Base-by-base conservation (phyloP, 2,888 invertebrate genomes). In the Drosophila colorata region DNA sequence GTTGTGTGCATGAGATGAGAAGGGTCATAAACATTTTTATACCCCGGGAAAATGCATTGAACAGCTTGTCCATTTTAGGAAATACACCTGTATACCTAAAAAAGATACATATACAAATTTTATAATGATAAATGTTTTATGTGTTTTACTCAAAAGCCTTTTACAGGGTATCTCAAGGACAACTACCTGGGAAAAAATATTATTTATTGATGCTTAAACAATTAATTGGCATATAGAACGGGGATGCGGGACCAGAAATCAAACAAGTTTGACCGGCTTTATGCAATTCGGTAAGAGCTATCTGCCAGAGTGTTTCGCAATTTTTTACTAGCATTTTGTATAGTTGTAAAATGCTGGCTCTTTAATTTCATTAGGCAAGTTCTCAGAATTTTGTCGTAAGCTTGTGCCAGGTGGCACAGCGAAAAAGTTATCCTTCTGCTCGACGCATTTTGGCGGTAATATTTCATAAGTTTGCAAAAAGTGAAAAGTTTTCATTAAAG, bases 401-500 rank as follows among this genome's bases (percentile, higher is more conserved):
- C 43, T 48, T 38, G 3, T 33, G 48, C 38, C 37, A 46, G 51
- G 20, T 48, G 57, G 16, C 46, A 38, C 31, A 23, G 46, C 3
- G 35, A 18, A 20, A 13, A 53, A 53, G 33, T 53, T 57, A 8
- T n/a, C 1, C 23, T 38, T 53, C 2, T 20, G 41, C 25, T 41
- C 16, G 14, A 13, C 18, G 28, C 37, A 38, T 38, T 51, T 43
- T 18, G n/a, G 33, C 60, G 48, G 18, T 18, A 58, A 65, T 65
- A 43, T 49, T 67, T 61, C 57, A 65, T 65, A 65, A 49, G 18
- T 44, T 52, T 47, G n/a, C 35, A 1, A 16, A 13, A 53, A 63
- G 35, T 69, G 25, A 48, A 49, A 76, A 78, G 55, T 78, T 75
- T 41, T 16, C 58, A 69, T 33, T 43, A 59, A 48, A 64, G 73